phyloP scores from a whole-genome alignment of 2,888 invertebrate species.

The Caenorhabditis sp. region DNA sequence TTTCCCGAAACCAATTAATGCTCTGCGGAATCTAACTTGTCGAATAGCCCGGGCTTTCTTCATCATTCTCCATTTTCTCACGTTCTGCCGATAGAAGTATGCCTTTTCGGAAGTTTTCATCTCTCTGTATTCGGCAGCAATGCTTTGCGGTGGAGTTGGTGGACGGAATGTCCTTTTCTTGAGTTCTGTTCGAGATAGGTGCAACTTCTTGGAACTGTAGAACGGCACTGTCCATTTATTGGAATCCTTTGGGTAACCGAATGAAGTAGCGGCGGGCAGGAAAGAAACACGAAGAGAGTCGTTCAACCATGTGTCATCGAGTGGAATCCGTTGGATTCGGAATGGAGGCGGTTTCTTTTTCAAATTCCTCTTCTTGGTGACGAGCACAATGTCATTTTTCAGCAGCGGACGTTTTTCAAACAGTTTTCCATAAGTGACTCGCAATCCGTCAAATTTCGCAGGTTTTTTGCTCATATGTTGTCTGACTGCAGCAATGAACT shows the following conservation, averaged over 20 bases:
- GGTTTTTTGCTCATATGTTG: conserved; percentile 39
- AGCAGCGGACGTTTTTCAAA: conserved; percentile 45
- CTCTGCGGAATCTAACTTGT: conserved; percentile 22
- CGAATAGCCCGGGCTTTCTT: conserved; percentile 29
- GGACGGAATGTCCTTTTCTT: conserved; percentile 29
- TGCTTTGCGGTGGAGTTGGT: conserved; percentile 29
- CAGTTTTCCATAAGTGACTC: conserved; percentile 45
- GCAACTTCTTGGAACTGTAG: conserved; percentile 12
- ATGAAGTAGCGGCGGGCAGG: not conserved
- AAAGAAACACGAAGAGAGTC: conserved; percentile 17
- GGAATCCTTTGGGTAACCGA: conserved; percentile 3
- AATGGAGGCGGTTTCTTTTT: conserved; percentile 31
- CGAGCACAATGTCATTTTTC: conserved; percentile 54
- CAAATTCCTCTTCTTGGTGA: conserved; percentile 10
- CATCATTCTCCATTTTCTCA: not conserved
- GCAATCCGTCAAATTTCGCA: conserved; percentile 24
- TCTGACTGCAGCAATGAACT: conserved; percentile 33
- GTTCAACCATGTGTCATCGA: conserved; percentile 30
- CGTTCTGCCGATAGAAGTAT: not conserved
- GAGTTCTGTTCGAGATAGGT: conserved; percentile 1
- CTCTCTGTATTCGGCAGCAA: conserved; percentile 12
- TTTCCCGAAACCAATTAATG: conserved; percentile 4
- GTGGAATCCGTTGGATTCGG: conserved; percentile 30
- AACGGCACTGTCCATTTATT: conserved; percentile 50
- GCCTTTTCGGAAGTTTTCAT: conserved; percentile 35